Evolutionary conservation across 2,797 vertebrate genomes (phyloP).

Genomic region (Cheirogaleus major): DNA sequence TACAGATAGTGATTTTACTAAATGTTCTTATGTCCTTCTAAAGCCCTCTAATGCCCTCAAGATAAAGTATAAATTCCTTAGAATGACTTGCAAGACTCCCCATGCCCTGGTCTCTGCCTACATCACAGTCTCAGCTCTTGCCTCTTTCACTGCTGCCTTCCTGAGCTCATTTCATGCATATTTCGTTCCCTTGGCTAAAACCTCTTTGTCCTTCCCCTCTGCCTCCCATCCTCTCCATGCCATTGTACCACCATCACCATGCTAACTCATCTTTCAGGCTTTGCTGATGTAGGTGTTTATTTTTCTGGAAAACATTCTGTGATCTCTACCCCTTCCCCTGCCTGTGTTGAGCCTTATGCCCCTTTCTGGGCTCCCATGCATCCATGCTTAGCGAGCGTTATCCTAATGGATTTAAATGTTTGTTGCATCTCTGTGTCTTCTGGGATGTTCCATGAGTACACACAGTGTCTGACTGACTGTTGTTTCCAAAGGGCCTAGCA

Average conservation of each 20-base stretch:
- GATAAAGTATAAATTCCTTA: not conserved
- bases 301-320: not conserved
- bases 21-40: not conserved
- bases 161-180: not conserved
- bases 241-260: not conserved
- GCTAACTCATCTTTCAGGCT: not conserved
- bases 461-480: not conserved
- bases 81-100: not conserved
- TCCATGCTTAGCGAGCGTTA: not conserved
- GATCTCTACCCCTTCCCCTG: not conserved
- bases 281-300: not conserved
- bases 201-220: not conserved
- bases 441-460: not conserved
- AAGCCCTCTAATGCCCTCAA: not conserved
- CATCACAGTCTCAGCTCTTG: not conserved
- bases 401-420: not conserved
- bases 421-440: not conserved
- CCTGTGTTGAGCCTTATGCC: not conserved
- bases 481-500: not conserved
- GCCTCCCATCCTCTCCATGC: fast-evolving
- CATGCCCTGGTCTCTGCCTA: not conserved
- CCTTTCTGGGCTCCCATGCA: not conserved
- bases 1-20: not conserved
- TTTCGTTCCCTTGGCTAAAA: not conserved
- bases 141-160: not conserved